Evolutionary conservation across 1,140 invertebrate genomes (phyloP), one percentile per base, ranked within the genome.

Genomic region (Epicauta chinensis): DNA sequence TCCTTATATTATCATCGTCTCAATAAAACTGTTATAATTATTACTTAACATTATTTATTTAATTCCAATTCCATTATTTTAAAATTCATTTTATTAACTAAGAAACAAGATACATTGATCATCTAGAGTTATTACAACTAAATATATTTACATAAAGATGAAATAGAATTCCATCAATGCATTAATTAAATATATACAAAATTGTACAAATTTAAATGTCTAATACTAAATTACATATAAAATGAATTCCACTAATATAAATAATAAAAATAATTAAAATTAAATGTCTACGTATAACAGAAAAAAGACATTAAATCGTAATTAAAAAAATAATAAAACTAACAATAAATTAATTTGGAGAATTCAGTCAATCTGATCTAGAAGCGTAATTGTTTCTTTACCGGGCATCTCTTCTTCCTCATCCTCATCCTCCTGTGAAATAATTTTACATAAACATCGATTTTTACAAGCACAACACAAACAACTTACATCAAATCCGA

Each of bases 401-500:
- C 55, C 57, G 6, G 45, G 38, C 31, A 36, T 46, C 4, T 63
- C 62, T 12, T 65, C 65, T 9, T 64, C 62, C 16, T 67, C 63
- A 16, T 67, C 63, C 41, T 67, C 63, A 31, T 67, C 63, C 13
- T 64, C 56, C 58, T 60, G 39, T 17, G 53, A 60, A 23, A 23
- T 42, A 30, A 37, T 23, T n/a, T n/a, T n/a, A n/a, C n/a, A n/a
- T n/a, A n/a, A n/a, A n/a, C 32, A 13, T 49, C 16, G 3, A 32
- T 31, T 16, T 39, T 12, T 32, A 1, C 23, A 7, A 5, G 3
- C 1, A 34, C 13, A 17, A n/a, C 3, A 11, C 9, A 39, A 51
- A 32, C 31, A 43, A 69, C 80, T 77, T 66, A 87, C 87, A 71
- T 91, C 87, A 74, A 92, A 92, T 12, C 89, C 89, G 67, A 92